phyloP scores from a whole-genome alignment of 2,888 invertebrate genomes.

The Hirtodrosophila histrioides region DNA sequence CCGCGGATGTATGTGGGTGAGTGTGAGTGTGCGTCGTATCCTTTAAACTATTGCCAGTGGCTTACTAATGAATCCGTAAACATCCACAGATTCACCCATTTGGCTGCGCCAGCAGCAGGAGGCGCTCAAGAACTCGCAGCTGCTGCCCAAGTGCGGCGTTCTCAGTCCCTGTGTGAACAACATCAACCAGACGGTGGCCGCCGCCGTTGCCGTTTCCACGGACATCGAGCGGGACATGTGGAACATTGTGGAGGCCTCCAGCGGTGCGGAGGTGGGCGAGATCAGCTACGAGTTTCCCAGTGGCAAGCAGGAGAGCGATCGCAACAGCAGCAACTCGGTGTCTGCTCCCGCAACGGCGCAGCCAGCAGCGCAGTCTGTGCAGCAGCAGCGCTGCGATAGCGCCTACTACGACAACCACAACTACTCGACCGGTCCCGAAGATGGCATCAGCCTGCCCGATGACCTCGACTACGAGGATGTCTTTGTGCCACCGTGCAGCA shows the following conservation, averaged over 20 bases:
- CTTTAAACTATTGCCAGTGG: constrained; percentile 11
- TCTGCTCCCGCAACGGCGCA: constrained; percentile 48
- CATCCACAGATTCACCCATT: constrained; percentile 86
- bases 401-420: constrained; percentile 81
- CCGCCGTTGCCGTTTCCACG: constrained; percentile 83
- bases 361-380: constrained; percentile 15
- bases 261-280: constrained; percentile 81
- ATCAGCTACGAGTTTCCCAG: constrained; percentile 69
- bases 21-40: constrained; percentile 72
- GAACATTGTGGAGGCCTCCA: constrained; percentile 85
- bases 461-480: constrained; percentile 81
- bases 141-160: constrained; percentile 72
- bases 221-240: constrained; percentile 85
- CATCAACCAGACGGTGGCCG: constrained; percentile 84
- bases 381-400: constrained; percentile 64
- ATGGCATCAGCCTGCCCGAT: constrained; percentile 52
- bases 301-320: constrained; percentile 51
- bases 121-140: constrained; percentile 73
- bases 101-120: constrained; percentile 86
- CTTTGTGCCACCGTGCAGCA: constrained; percentile 65
- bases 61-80: constrained; percentile 20
- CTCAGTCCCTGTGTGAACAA: constrained; percentile 79
- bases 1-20: constrained; percentile 86
- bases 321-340: constrained; percentile 47
- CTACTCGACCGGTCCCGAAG: constrained; percentile 78